These are phyloP conservation scores for Myotis brandtii DNA, from an alignment of 2,113 vertebrate species.

Conservation along the genomic window DNA sequence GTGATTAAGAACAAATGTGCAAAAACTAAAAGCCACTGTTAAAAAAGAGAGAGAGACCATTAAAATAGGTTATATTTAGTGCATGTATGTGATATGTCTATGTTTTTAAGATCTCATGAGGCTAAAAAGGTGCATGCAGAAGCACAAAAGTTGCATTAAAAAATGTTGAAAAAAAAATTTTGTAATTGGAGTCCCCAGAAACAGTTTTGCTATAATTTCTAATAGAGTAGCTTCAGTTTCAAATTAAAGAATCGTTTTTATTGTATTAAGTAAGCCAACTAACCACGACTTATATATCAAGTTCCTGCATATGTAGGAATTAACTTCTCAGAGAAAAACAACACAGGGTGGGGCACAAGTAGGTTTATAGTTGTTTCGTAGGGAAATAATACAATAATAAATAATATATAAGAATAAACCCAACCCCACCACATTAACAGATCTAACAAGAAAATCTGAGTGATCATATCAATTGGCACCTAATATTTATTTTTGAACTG, in stretches of 20 bases:
- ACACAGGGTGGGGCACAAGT: not conserved
- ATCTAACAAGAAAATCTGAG: conserved; percentile 15
- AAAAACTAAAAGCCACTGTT: conserved; percentile 86
- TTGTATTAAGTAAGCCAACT: not conserved
- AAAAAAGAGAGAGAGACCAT: conserved; percentile 81
- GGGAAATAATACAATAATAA: not conserved
- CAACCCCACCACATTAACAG: not conserved
- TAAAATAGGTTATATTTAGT: conserved; percentile 83
- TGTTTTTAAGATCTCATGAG: conserved; percentile 82
- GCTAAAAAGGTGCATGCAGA: conserved; percentile 82
- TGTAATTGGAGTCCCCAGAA: conserved; percentile 83
- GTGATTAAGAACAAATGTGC: conserved; percentile 88
- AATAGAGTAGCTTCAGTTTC: conserved; percentile 12
- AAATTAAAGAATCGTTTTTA: not conserved
- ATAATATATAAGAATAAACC: not conserved
- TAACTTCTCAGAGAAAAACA: not conserved
- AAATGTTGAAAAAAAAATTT: conserved; percentile 70
- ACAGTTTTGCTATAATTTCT: conserved; percentile 77
- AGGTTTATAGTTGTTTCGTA: not conserved
- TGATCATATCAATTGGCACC: not conserved
- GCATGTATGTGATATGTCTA: conserved; percentile 71
- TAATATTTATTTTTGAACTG: conserved; percentile 4
- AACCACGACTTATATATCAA: not conserved
- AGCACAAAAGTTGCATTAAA: conserved; percentile 81
- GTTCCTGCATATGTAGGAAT: not conserved